A percentile compares a stretch with the other conserved stretches of the same genome.
Evolutionary conservation across 2,113 vertebrate genomes (phyloP).

Genomic region (Zapus hudsonius): DNA sequence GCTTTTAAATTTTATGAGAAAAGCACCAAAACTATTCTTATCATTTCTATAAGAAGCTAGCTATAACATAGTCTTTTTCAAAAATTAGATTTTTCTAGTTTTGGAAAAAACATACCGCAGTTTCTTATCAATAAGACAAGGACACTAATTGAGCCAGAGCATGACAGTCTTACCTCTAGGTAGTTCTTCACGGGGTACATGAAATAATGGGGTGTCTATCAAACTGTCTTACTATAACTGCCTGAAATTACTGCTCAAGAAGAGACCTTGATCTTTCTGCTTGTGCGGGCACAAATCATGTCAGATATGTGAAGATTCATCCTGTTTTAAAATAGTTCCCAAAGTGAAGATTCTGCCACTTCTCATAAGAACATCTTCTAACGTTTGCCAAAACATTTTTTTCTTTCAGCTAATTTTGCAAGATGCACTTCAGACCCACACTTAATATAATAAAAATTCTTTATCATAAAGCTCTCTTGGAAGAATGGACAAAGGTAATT

Average conservation of each 20-base stretch:
- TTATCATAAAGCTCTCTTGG: background rate
- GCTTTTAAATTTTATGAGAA: background rate
- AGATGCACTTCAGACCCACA: background rate
- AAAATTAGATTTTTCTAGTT: background rate
- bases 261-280: background rate
- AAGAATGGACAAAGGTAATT: background rate
- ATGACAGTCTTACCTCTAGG: background rate
- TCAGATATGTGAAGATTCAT: background rate
- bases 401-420: background rate
- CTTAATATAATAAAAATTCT: background rate
- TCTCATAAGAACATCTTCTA: background rate
- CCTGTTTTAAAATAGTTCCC: background rate
- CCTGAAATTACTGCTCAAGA: background rate
- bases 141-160: background rate
- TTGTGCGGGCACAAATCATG: background rate
- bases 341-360: background rate
- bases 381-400: background rate
- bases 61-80: background rate
- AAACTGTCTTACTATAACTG: background rate
- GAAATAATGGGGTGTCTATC: background rate
- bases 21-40: background rate
- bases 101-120: background rate
- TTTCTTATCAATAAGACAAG: background rate
- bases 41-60: background rate
- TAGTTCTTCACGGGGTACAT: background rate